Evolutionary conservation across 2,113 vertebrate species (phyloP), one percentile per base, ranked within the genome.

Genomic region (Calonectris borealis): DNA sequence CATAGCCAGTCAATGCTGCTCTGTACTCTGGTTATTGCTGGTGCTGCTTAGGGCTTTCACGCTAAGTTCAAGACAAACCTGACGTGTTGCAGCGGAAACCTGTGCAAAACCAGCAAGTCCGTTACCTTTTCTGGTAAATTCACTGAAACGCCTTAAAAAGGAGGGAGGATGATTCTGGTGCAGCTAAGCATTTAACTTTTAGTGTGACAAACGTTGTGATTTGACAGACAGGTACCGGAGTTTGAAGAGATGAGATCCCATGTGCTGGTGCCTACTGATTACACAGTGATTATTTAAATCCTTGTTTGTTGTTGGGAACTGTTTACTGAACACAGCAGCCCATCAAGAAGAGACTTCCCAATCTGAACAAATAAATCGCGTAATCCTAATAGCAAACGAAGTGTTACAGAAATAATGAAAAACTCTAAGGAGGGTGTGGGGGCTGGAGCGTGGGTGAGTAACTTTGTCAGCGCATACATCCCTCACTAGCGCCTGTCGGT

Each of bases 241-340:
- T 92, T 96, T 96, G 95, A 92, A 94, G 90, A 93, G 69, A 73
- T 96, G 93, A 95, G 86, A 94, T 77, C 82, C 16, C 1, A 94
- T 83, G 83, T 85, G 48, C 95, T 93, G 90, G 88, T 90, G 85
- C 89, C 94, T 97, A 96, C 96, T 98, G 98, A 97, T 98, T 98
- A 97, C 82, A 97, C 96, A 97, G 92, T 92, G 95, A 98, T 97
- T 97, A 96, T 96, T 98, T 97, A 97, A 98, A 98, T 97, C 94
- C 97, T 96, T 97, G 71, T 96, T 97, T 97, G 91, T 95, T 91
- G 93, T 94, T 81, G 93, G 87, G 65, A 93, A 57, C 88, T 97
- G 96, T 98, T 98, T 97, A 95, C 94, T 5, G 24, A 97, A 92
- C 61, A 93, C 90, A 95, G 96, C 62, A 94, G 83, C 90, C 94